Evolutionary conservation across 2,797 vertebrate species (phyloP).

Genomic region (Oreochromis mossambicus): DNA sequence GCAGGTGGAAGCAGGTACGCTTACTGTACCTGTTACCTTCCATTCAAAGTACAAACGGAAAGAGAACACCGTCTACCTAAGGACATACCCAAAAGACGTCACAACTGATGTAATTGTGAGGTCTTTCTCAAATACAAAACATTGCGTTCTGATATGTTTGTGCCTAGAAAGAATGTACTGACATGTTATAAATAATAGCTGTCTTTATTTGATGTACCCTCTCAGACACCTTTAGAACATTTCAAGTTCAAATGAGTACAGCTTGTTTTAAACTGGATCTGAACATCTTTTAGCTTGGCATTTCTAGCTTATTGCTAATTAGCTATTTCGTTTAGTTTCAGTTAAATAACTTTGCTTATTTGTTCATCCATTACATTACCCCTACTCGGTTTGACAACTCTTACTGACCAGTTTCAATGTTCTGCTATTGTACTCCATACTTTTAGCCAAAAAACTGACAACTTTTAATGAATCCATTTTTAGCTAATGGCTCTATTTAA

Average conservation of each 20-base stretch:
- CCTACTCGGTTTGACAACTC: neutral
- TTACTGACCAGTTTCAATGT: neutral
- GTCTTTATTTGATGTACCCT: neutral
- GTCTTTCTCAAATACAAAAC: neutral
- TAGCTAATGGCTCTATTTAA: neutral
- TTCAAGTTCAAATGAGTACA: neutral
- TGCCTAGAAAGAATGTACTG: neutral
- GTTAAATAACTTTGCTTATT: neutral
- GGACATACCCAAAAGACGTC: conserved; percentile 41
- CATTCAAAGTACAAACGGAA: conserved; percentile 3
- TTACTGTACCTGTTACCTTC: neutral
- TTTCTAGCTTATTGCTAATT: neutral
- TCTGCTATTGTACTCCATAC: neutral
- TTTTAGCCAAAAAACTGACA: neutral
- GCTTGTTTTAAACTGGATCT: neutral
- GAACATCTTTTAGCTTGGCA: neutral
- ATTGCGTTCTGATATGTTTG: neutral
- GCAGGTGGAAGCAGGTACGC: conserved; percentile 56
- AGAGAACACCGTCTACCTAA: neutral
- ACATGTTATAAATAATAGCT: neutral
- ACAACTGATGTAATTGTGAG: neutral
- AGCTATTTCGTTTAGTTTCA: neutral
- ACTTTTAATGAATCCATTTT: neutral
- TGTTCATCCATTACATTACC: neutral
- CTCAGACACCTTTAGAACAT: neutral